A percentile compares a stretch with the other conserved stretches of the same genome.
These are phyloP conservation scores for Syngnathus scovelli DNA, from an alignment of 2,113 vertebrate species.

Conservation along the genomic window DNA sequence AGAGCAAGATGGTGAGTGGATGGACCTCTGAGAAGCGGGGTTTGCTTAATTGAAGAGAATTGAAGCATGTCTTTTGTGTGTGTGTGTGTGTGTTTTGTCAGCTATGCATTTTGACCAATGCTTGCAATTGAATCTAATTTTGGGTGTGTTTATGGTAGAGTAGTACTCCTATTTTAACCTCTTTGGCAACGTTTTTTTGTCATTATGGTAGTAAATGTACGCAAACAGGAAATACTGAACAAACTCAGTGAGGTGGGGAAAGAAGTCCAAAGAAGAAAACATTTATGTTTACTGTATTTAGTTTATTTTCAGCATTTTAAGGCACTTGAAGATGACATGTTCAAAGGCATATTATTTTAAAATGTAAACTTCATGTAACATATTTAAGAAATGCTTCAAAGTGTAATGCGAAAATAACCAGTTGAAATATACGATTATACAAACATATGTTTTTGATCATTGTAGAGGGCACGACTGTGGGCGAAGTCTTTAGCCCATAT, in stretches of 20 bases:
- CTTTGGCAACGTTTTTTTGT: background rate
- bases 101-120: background rate
- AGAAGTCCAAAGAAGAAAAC: background rate
- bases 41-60: slow-evolving; percentile 59
- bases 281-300: background rate
- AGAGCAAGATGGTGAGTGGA: slow-evolving; percentile 63
- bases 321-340: background rate
- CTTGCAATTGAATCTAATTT: background rate
- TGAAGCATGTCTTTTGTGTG: slow-evolving; percentile 38
- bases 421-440: too few relatives aligned
- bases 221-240: background rate
- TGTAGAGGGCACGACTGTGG: too few relatives aligned
- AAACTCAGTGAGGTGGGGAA: background rate
- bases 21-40: slow-evolving; percentile 45
- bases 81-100: background rate
- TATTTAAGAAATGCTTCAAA: background rate
- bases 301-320: background rate
- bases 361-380: background rate
- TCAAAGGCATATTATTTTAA: background rate
- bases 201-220: background rate
- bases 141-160: background rate
- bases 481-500: too few relatives aligned
- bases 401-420: background rate
- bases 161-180: background rate
- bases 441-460: too few relatives aligned